These are phyloP conservation scores for Ferdinandea cuprea DNA, from an alignment of 2,888 invertebrate species.

Conservation along the genomic window DNA sequence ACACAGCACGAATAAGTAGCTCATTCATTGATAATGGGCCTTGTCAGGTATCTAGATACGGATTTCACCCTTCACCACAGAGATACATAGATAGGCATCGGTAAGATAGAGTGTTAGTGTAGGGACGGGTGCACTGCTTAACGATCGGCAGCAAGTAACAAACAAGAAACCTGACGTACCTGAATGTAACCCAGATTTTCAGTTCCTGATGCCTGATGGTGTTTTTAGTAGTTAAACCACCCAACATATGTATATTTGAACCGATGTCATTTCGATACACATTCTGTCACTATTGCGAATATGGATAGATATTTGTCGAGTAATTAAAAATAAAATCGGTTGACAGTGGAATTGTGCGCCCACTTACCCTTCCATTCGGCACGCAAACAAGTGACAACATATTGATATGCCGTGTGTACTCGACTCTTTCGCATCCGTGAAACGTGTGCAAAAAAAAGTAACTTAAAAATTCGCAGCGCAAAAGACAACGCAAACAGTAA, in stretches of 20 bases:
- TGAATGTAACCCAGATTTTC: neutral
- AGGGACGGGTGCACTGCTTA: constrained; percentile 53
- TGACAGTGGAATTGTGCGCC: constrained; percentile 16
- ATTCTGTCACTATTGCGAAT: neutral
- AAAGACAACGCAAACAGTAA: constrained; percentile 2
- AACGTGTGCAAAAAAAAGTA: constrained; percentile 51
- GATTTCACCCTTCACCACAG: constrained; percentile 20
- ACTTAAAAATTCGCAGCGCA: neutral
- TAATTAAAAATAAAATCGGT: constrained; percentile 18
- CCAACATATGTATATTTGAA: neutral
- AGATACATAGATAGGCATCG: neutral
- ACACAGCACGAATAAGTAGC: neutral
- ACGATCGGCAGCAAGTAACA: neutral
- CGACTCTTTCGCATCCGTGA: neutral
- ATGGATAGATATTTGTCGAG: constrained; percentile 16
- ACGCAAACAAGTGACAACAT: constrained; percentile 11
- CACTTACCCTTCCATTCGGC: constrained; percentile 4
- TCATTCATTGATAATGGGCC: constrained; percentile 32
- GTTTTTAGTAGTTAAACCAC: neutral
- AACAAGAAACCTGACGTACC: too few relatives aligned
- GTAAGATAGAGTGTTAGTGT: constrained; percentile 21
- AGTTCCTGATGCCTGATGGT: neutral
- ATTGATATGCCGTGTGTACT: constrained; percentile 7
- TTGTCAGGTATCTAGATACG: constrained; percentile 1
- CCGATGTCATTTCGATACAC: neutral